Conservation (phyloP, 2,888 invertebrate species). For the Cordilura impudica region DNA sequence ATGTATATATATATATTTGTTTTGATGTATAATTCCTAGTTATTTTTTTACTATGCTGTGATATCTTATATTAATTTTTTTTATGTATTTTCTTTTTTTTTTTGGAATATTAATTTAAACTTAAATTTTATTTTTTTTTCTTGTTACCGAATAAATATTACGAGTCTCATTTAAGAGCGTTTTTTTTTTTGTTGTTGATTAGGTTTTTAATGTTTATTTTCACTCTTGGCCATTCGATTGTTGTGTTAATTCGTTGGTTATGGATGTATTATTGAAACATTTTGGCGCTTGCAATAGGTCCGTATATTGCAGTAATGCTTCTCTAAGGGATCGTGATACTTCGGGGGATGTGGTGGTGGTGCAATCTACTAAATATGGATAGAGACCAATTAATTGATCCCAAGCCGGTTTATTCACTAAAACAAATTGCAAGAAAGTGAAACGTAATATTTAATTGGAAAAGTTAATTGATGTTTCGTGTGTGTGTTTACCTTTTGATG, state of each 20-base stretch:
- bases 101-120: constrained; percentile 38
- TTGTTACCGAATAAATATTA: constrained; percentile 40
- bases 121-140: constrained; percentile 40
- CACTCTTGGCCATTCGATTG: constrained; percentile 74
- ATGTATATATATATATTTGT: neutral
- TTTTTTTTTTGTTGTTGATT: constrained; percentile 19
- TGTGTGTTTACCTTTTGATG: constrained; percentile 85
- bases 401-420: constrained; percentile 92
- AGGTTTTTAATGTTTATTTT: constrained; percentile 56
- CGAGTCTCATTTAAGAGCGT: constrained; percentile 31
- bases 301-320: constrained; percentile 92
- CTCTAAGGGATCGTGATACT: constrained; percentile 88
- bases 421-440: constrained; percentile 66
- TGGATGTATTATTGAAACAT: constrained; percentile 57
- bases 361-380: constrained; percentile 93
- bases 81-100: constrained; percentile 5
- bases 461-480: neutral
- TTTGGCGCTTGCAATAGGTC: constrained; percentile 86
- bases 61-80: constrained; percentile 13
- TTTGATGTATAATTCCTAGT: neutral
- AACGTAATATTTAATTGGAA: neutral
- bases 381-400: constrained; percentile 94
- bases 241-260: constrained; percentile 58
- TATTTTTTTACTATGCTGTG: neutral
- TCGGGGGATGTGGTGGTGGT: constrained; percentile 89